Evolutionary conservation across 2,113 vertebrate species (phyloP), one percentile per base, ranked within the genome.

Genomic region (Podocnemis expansa): DNA sequence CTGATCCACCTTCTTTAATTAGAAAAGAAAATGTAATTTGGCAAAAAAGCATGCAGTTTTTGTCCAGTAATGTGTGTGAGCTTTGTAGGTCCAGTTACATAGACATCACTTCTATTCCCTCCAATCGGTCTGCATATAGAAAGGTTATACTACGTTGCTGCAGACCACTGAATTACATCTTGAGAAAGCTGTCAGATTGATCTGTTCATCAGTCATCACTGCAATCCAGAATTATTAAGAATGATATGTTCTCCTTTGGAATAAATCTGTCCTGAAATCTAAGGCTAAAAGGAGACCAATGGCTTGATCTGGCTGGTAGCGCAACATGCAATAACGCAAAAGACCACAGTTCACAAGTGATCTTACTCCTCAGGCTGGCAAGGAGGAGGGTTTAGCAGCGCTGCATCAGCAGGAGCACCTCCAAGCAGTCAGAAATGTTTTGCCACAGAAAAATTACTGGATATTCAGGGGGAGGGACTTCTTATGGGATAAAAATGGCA

Each of bases 291-390:
- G 76, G 91, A 91, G 87, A 88, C 91, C 9, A 6, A 58, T 78
- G 84, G 97, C 95, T 97, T 78, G 1, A 78, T 80, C 95, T 88
- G 97, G 96, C 97, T 97, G 80, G 25, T 87, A 98, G 97, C 91
- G 94, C 97, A 95, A 97, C 98, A 98, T 98, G 98, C 98, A 98
- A 97, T 96, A 98, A 97, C 94, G 98, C 98, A 54, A 82, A 89
- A 95, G 94, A 96, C 89, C 96, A 94, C 95, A 92, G 92, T 89
- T 96, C 92, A 96, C 96, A 94, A 96, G 92, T 89, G 84, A 84
- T 92, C 31, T 0, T 88, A 94, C 94, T 96, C 95, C 97, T 98
- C 95, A 89, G 97, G 97, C 97, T 96, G 96, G 94, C 70, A 47
- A 97, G 96, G 96, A 97, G 95, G 94, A 96, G 93, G 96, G 93